Base-by-base conservation (phyloP, 2,888 invertebrate species). In the Aspidiotus rigidus region DNA sequence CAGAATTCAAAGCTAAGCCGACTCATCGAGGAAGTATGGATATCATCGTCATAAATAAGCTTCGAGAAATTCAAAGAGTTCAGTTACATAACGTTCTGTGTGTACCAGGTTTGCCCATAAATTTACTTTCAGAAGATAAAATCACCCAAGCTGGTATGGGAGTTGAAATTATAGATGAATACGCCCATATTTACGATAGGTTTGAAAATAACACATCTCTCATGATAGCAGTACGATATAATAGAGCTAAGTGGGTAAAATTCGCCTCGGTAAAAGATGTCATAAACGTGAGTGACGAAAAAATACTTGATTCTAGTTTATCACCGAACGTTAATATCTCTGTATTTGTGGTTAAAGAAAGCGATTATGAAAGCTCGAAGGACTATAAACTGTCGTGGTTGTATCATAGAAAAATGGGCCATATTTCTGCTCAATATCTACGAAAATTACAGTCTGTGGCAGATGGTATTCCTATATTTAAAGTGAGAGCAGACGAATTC, bases 401-500 rank as follows among this genome's bases (percentile, higher is more conserved):
- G 49, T 56, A 17, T n/a, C 56, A 56, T 16, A 11, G 56, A 10
- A 11, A 16, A 56, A n/a, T 56, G 17, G 56, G n/a, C 2, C 56
- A 56, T 7, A 15, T 56, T 15, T 16, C 15, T 11, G 56, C 56
- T 10, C n/a, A 56, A 16, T 56, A 56, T 56, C 3, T 2, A 16
- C 17, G 15, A 56, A 16, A 16, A 16, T 16, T 56, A 15, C 13
- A 56, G 17, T 17, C n/a, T 10, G 16, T 10, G 10, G n/a, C 56
- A 56, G 56, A 56, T 15, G 56, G 56, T 17, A 56, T 56, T 56
- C 16, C 56, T 9, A 56, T 3, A 15, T 16, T 56, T n/a, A 56
- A 56, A 56, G n/a, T 56, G 13, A 11, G 10, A 10, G 10, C 10
- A n/a, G 17, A 56, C 17, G 13, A n/a, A 16, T 56, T 56, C 16